Base-by-base conservation (phyloP, 1,140 invertebrate genomes). In the Globodera ellingtonae region DNA sequence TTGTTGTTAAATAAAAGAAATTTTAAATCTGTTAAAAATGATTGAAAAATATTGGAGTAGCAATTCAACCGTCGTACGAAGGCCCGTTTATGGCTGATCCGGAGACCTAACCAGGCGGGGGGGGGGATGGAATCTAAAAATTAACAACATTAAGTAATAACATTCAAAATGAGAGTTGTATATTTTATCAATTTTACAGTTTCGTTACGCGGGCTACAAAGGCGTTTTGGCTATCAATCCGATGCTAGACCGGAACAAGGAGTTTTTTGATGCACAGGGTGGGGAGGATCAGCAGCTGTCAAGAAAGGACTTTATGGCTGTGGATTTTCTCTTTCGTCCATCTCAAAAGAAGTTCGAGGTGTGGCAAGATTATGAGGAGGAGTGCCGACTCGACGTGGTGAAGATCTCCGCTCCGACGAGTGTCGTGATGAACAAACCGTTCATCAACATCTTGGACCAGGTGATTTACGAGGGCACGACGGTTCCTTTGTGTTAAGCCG, bases 341-440 rank as follows among this genome's bases (percentile, higher is more conserved):
- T 84, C 82, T 7, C 82, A 84, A 71, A 56, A 83, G 21, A 84
- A 84, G 62, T 84, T 84, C 59, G 52, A 77, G 15, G 67, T 83
- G 48, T 62, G 48, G 70, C 48, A 70, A 7, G 56, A 59, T 7
- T 65, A 35, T 9, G 83, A 76, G 35, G 59, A 72, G 4, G n/a
- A 76, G 10, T 77, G 75, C 9, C 75, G 75, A 1, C 76, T 89
- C 21, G 89, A 90, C 79, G 82, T 90, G 18, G 87, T 90, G 3
- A 90, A 90, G 79, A 86, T 85, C 69, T 88, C 87, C 46, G 81
- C 86, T 66, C 90, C 89, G n/a, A 81, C 83, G 18, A 73, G 84
- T 91, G 92, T 90, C 15, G 89, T 82, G 52, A 76, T 90, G 15
- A 90, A 90, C 82, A 83, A 87, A 10, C 89, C 89, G 13, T 77